Evolutionary conservation across 37 sponge, comb jelly and placozoan species (phyloP).

Genomic region (Ephydatia muelleri): DNA sequence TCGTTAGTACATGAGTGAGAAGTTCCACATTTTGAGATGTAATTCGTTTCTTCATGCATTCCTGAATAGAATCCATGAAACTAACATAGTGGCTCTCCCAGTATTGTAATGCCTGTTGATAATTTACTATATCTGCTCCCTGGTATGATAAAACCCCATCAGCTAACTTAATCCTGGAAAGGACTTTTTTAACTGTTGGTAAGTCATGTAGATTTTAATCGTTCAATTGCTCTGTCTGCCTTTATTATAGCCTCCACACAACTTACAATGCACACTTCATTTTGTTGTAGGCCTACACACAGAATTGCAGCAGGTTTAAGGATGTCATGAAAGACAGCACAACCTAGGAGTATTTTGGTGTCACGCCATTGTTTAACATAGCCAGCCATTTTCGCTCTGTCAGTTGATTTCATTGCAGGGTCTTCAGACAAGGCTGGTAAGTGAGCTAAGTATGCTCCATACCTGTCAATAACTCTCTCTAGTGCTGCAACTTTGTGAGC

Average conservation of each 20-base stretch:
- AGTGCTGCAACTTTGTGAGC: too few relatives aligned
- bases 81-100: constrained; percentile 16
- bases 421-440: too few relatives aligned
- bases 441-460: too few relatives aligned
- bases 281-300: constrained; percentile 54
- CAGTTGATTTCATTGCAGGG: too few relatives aligned
- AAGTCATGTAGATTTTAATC: constrained; percentile 49
- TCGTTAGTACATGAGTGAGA: constrained; percentile 27
- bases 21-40: constrained; percentile 31
- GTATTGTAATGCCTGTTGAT: constrained; percentile 10
- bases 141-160: constrained; percentile 26
- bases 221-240: constrained; percentile 35
- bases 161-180: constrained; percentile 30
- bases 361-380: constrained; percentile 62
- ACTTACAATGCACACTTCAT: constrained; percentile 53
- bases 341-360: constrained; percentile 59
- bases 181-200: constrained; percentile 61
- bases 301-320: constrained; percentile 52
- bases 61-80: constrained; percentile 9
- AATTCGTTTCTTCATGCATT: constrained; percentile 26
- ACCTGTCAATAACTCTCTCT: too few relatives aligned
- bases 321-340: constrained; percentile 71
- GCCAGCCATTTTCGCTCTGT: constrained; percentile 34
- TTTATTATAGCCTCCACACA: constrained; percentile 66
- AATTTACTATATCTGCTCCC: constrained; percentile 21